A percentile compares a stretch with the other conserved stretches of the same genome.
Evolutionary conservation across 2,113 vertebrate species (phyloP).

Genomic region (Eulacestoma nigropectus): DNA sequence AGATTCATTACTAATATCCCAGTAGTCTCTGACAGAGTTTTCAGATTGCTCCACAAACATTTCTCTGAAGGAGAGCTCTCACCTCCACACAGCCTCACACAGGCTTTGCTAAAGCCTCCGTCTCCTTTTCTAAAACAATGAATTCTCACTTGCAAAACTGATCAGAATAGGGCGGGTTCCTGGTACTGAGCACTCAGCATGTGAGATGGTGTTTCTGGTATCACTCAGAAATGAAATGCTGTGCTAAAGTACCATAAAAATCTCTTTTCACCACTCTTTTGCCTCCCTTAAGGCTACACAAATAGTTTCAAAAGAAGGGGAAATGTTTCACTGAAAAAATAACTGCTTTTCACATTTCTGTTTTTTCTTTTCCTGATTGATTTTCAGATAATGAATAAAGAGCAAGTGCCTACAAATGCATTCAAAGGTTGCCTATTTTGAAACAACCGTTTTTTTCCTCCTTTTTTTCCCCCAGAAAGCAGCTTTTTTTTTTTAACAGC

Average conservation of each 20-base stretch:
- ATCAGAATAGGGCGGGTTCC: background rate
- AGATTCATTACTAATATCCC: background rate
- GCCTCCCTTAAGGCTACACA: background rate
- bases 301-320: background rate
- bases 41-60: background rate
- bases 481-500: background rate
- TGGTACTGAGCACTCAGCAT: background rate
- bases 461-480: background rate
- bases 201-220: background rate
- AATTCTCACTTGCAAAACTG: background rate
- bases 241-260: background rate
- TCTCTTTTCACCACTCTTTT: background rate
- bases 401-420: background rate
- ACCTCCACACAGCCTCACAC: background rate
- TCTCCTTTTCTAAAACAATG: background rate
- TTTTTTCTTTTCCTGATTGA: background rate
- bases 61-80: background rate
- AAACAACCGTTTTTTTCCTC: background rate
- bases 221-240: background rate
- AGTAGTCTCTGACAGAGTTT: too few species aligned
- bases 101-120: background rate
- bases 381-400: background rate
- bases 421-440: background rate
- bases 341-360: background rate
- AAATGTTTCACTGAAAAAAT: constrained; percentile 2